Evolutionary conservation across 2,888 invertebrate species (phyloP), one percentile per base, ranked within the genome.

Genomic region (Thalpophila matura): DNA sequence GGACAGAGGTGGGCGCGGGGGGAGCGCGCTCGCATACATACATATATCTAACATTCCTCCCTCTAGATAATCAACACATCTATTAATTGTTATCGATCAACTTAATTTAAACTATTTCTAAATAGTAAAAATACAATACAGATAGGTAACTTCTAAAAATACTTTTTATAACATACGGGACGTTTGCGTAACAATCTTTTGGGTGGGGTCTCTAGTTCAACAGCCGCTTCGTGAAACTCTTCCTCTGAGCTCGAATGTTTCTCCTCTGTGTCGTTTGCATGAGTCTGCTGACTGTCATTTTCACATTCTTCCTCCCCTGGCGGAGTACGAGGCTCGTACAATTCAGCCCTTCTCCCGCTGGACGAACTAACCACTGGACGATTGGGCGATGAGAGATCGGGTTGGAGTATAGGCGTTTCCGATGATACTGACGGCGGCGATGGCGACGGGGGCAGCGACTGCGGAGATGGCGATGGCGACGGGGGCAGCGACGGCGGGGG

Each of bases 121-220:
- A n/a, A n/a, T n/a, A n/a, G n/a, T n/a, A n/a, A n/a, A n/a, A n/a
- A n/a, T n/a, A n/a, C n/a, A n/a, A n/a, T n/a, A n/a, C n/a, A n/a
- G n/a, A n/a, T n/a, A n/a, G n/a, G n/a, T n/a, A n/a, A n/a, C n/a
- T n/a, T n/a, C n/a, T 35, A 49, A 16, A 49, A 49, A 4, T 24
- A 49, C 24, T 35, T 35, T 35, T 35, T 49, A 49, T 35, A 22
- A 24, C 16, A 16, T n/a, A n/a, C n/a, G n/a, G 49, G 35, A 14
- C 22, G 33, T 10, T 35, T 35, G 14, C 49, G 35, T 35, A 12
- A 16, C 7, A 24, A 50, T n/a, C 35, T 26, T 3, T 18, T 50
- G 24, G 26, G 14, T 6, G 22, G 24, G 12, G 16, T 24, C 10
- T 35, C 26, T 2, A n/a, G 12, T 31, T 46, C 46, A n/a, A 26